phyloP scores from a whole-genome alignment of 2,797 vertebrate genomes.

The Tokudaia tokunoshimensis region DNA sequence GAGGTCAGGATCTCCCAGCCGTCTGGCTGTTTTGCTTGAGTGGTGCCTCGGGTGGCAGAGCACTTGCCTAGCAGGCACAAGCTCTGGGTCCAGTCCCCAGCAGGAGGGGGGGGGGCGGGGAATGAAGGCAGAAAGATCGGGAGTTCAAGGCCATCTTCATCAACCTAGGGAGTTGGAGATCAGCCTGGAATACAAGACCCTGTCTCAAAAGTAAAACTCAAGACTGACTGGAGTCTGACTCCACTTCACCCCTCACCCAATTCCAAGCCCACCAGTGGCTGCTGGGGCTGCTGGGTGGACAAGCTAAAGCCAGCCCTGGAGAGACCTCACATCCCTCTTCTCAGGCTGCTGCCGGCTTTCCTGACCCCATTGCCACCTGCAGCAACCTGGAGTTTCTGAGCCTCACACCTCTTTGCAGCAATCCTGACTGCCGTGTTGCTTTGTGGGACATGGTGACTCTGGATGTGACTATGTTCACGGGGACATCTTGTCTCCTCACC shows the following conservation, averaged over 20 bases:
- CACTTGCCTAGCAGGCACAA: too few relatives aligned
- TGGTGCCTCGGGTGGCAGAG: neutral
- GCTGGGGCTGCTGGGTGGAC: neutral
- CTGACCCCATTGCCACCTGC: neutral
- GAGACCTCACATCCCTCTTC: neutral
- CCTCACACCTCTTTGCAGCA: neutral
- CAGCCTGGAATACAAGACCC: neutral
- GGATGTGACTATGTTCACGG: neutral
- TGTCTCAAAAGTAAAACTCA: neutral
- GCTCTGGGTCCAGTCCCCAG: neutral
- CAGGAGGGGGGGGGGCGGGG: neutral
- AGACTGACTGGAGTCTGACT: neutral
- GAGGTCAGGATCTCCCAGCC: neutral
- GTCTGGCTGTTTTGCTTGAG: neutral
- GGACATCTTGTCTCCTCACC: neutral
- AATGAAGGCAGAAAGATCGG: neutral
- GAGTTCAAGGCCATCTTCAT: neutral
- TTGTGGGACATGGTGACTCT: neutral
- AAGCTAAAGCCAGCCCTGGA: rapidly evolving
- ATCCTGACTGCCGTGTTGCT: too few relatives aligned
- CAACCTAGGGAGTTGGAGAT: neutral
- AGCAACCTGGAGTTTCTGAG: neutral
- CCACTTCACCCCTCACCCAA: neutral
- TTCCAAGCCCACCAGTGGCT: neutral
- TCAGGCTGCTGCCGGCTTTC: neutral